Evolutionary conservation across 2,113 vertebrate species (phyloP).

Genomic region (Ageneiosus marmoratus): DNA sequence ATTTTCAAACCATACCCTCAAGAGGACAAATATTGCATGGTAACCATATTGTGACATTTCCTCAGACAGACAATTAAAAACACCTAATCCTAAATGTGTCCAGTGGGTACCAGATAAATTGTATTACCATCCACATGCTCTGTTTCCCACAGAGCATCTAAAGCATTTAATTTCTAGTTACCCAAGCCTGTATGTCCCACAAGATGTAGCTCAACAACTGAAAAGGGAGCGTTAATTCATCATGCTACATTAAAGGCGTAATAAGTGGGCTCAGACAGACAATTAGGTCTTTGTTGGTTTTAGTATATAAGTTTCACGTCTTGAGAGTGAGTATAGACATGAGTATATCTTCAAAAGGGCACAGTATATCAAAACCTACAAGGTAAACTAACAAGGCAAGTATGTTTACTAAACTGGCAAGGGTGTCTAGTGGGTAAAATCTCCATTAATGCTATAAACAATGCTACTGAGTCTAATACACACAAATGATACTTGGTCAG

Average conservation of each 20-base stretch:
- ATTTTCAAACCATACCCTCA: neutral
- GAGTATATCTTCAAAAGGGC: neutral
- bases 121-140: constrained; percentile 3
- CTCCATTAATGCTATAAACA: neutral
- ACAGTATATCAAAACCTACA: neutral
- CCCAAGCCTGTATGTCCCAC: neutral
- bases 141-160: constrained; percentile 12
- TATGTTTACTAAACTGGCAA: neutral
- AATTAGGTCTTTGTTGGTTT: neutral
- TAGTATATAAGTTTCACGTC: neutral
- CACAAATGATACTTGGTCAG: neutral
- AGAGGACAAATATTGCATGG: constrained; percentile 1
- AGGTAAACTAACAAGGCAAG: neutral
- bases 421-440: neutral
- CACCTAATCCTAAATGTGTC: constrained; percentile 13
- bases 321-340: neutral
- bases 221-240: neutral
- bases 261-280: neutral
- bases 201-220: constrained; percentile 9
- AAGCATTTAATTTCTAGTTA: constrained; percentile 29
- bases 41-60: constrained; percentile 25
- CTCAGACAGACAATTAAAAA: constrained; percentile 15
- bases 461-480: neutral
- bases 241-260: neutral
- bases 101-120: constrained; percentile 18